Conservation (phyloP, 2,113 vertebrate species). For the Carollia perspicillata region DNA sequence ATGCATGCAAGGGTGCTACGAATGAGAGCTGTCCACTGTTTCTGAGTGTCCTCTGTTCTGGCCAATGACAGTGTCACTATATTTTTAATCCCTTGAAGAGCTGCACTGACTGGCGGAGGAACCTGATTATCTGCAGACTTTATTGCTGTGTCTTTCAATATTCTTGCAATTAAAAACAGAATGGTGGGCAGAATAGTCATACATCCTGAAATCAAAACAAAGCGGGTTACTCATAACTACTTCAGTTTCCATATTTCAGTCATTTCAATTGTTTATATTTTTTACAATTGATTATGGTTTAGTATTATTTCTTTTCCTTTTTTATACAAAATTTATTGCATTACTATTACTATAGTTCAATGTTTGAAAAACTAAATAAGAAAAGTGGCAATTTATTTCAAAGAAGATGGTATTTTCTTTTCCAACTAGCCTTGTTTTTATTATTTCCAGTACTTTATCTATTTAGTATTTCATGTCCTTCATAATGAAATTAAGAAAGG, state of each 20-base stretch:
- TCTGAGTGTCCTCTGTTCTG: slow-evolving; percentile 87
- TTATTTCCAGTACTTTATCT: not conserved
- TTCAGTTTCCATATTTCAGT: not conserved
- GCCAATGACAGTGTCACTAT: slow-evolving; percentile 92
- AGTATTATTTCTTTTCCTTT: slow-evolving; percentile 24
- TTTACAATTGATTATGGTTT: not conserved
- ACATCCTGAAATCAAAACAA: slow-evolving; percentile 85
- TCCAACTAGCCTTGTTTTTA: not conserved
- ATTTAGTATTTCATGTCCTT: slow-evolving; percentile 6
- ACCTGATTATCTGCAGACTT: slow-evolving; percentile 90
- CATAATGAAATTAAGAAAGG: not conserved
- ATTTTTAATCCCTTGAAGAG: slow-evolving; percentile 95
- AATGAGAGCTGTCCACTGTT: slow-evolving; percentile 94
- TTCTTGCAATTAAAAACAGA: slow-evolving; percentile 95
- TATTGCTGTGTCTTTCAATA: slow-evolving; percentile 94
- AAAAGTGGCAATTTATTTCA: not conserved
- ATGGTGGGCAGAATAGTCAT: slow-evolving; percentile 96
- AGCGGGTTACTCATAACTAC: slow-evolving; percentile 9
- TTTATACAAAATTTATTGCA: slow-evolving; percentile 6
- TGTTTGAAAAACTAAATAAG: slow-evolving; percentile 9
- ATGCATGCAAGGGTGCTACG: slow-evolving; percentile 95
- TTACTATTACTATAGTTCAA: not conserved
- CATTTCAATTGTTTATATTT: not conserved
- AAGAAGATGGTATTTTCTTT: slow-evolving; percentile 40
- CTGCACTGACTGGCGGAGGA: slow-evolving; percentile 89